A percentile compares a stretch with the other conserved stretches of the same genome.
Conservation (phyloP, 2,797 vertebrate species). For the Passerculus sandwichensis region DNA sequence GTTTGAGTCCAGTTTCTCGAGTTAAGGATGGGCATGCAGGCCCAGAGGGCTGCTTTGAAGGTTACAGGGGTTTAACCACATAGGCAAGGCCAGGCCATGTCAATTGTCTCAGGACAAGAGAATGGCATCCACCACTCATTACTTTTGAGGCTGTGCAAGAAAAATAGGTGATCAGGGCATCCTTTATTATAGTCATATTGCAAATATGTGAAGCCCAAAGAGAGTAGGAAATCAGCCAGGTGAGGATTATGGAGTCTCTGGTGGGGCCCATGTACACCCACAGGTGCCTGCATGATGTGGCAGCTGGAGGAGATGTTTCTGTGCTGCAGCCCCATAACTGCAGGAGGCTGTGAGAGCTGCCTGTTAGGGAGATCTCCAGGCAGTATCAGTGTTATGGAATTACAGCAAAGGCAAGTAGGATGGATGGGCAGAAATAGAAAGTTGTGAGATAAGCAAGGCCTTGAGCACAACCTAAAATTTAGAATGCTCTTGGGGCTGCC, state of each 20-base stretch:
- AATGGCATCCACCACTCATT: not conserved
- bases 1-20: not conserved
- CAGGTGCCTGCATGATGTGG: too few species aligned
- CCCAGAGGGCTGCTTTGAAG: not conserved
- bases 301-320: not conserved
- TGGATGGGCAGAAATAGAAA: not conserved
- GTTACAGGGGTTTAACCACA: not conserved
- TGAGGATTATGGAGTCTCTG: not conserved
- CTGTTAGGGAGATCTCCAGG: not conserved
- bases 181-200: not conserved
- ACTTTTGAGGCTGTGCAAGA: not conserved
- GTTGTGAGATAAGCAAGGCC: not conserved
- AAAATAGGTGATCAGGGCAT: not conserved
- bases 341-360: not conserved
- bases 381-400: not conserved
- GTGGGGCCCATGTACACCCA: accelerated
- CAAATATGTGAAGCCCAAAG: not conserved
- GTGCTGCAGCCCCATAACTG: not conserved
- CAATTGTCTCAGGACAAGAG: not conserved
- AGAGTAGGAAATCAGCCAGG: not conserved
- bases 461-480: not conserved
- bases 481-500: not conserved
- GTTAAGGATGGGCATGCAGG: not conserved
- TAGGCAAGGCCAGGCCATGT: not conserved
- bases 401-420: not conserved